These are phyloP conservation scores for Cyclophora albipunctata DNA, from an alignment of 2,888 invertebrate species.

Conservation along the genomic window DNA sequence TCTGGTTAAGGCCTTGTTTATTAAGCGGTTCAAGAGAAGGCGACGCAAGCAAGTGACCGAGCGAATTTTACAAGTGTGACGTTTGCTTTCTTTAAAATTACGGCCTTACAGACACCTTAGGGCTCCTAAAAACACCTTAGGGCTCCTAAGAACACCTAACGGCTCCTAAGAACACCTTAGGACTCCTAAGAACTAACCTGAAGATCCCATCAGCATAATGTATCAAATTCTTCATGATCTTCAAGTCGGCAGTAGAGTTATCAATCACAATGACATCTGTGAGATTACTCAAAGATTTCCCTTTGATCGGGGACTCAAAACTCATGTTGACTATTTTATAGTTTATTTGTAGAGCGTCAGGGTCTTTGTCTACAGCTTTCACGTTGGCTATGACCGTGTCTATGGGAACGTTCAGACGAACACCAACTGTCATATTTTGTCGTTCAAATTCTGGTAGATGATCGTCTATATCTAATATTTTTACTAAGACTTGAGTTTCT, in stretches of 20 bases:
- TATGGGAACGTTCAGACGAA: constrained; percentile 82
- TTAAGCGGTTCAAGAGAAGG: too few species aligned
- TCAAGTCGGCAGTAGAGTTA: constrained; percentile 81
- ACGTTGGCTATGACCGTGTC: constrained; percentile 81
- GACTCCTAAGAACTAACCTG: constrained; percentile 43
- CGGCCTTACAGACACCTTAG: too few species aligned
- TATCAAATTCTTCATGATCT: constrained; percentile 79
- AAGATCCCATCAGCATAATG: constrained; percentile 81
- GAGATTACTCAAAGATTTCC: constrained; percentile 57
- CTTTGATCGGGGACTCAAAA: constrained; percentile 69
- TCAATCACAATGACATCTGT: constrained; percentile 78
- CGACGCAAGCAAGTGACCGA: too few species aligned
- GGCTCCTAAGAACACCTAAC: neutral
- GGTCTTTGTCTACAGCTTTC: constrained; percentile 80
- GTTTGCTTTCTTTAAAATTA: too few species aligned
- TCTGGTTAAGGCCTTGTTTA: too few species aligned
- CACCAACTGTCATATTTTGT: constrained; percentile 80
- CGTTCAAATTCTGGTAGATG: constrained; percentile 81
- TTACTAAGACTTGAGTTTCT: constrained; percentile 79
- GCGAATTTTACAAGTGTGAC: too few species aligned
- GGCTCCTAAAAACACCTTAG: too few species aligned
- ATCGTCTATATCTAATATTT: constrained; percentile 82
- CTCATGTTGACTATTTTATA: constrained; percentile 77
- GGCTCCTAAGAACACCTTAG: too few species aligned
- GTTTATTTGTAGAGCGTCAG: constrained; percentile 78